Base-by-base conservation (phyloP, 2,113 vertebrate species). In the Larimichthys polyactis region DNA sequence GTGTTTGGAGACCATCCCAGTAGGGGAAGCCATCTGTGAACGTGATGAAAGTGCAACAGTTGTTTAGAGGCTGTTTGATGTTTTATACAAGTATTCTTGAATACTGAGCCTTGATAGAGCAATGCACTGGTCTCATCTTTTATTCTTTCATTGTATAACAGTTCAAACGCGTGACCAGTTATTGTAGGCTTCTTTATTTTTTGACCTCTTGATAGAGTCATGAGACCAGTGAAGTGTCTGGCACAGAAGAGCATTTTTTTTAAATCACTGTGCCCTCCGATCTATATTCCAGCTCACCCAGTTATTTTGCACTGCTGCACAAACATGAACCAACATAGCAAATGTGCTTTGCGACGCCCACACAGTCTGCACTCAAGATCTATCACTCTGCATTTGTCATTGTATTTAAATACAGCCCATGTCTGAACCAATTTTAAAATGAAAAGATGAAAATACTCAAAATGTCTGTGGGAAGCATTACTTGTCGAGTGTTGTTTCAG, bases 401-500 rank as follows among this genome's bases (percentile, higher is more conserved):
- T 63, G 32, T 8, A 4, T 27, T 32, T 16, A 62, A 62, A 5
- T 19, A 36, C 17, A 1, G 27, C n/a, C 59, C 9, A 62, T 19
- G 17, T 20, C 16, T 62, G 59, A 20, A 60, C 15, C 60, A 44
- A 4, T 63, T 24, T 70, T 51, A 27, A 46, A 68, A 36, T 36
- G 54, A n/a, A 17, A 48, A 32, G 19, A 29, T 52, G 4, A 54
- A 40, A 40, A 46, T 32, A 16, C 40, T 65, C 15, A 19, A 52
- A 76, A 66, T 78, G 44, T 78, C 69, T 78, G 20, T 78, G 20
- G 0, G 48, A 40, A 29, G 44, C 55, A 55, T 60, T 43, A 19
- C 57, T 67, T 48, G 6, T 24, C 48, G 20, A 20, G 16, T 22
- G 24, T 43, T 64, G 52, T 15, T 57, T 17, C 16, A 57, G n/a